Percentiles rank a stretch among this genome's conserved stretches.
phyloP scores from a whole-genome alignment of 2,888 invertebrate genomes.

The Balanococcus diminutus region DNA sequence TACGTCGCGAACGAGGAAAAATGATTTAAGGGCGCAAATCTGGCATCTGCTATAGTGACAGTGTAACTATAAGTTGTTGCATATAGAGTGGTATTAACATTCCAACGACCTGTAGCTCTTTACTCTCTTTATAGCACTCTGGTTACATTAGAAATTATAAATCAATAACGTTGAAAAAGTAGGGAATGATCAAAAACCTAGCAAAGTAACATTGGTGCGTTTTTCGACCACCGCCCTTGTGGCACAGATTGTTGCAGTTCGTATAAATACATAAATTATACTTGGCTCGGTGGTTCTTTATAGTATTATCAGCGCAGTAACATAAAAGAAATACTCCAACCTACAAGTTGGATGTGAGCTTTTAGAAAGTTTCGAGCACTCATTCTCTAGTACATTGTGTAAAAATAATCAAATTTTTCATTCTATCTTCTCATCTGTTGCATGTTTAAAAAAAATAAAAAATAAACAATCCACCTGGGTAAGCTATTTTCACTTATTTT shows the following conservation, averaged over 20 bases:
- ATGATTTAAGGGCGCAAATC: conserved; percentile 23
- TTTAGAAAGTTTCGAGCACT: background rate
- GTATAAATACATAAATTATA: conserved; percentile 7
- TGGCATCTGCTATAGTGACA: background rate
- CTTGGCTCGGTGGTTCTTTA: background rate
- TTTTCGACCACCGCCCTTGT: conserved; percentile 48
- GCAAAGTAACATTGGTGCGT: background rate
- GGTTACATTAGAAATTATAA: conserved; percentile 39
- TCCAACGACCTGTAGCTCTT: conserved; percentile 47
- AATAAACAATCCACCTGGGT: background rate
- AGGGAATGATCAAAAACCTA: conserved; percentile 48
- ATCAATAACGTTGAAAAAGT: conserved; percentile 48
- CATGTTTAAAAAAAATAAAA: background rate
- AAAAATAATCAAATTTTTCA: background rate
- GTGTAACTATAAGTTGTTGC: background rate
- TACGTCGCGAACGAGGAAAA: conserved; percentile 5
- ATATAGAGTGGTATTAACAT: conserved; percentile 25
- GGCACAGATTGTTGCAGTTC: background rate
- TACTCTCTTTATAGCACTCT: background rate
- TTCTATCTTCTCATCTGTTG: background rate
- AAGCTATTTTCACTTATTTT: background rate
- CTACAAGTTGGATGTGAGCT: background rate
- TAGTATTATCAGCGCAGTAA: background rate
- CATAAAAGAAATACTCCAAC: background rate
- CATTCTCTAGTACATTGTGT: background rate